Evolutionary conservation across 2,797 vertebrate species (phyloP), one percentile per base, ranked within the genome.

Genomic region (Sarcophilus harrisii): DNA sequence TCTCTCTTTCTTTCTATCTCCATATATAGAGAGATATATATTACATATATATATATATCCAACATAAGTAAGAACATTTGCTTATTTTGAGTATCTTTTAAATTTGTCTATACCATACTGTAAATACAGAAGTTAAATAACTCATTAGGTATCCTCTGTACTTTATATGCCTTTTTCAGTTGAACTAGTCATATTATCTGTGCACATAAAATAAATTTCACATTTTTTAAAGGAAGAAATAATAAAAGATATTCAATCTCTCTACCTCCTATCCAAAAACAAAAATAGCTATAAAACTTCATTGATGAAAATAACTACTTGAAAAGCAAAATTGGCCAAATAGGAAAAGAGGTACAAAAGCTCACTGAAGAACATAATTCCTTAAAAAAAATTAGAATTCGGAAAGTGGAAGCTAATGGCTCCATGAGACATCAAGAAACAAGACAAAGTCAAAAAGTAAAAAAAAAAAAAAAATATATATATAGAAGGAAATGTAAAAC

Each of bases 41-140:
- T 52, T 52, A 52, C 6, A 52, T 52, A 52, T 52, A 55, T 55
- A 55, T 55, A 55, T 55, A 55, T 97, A 97, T n/a, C 12, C 95
- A 94, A 95, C 90, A 93, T 92, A n/a, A 93, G 38, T 58, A 94
- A 92, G 49, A 27, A 38, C 60, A 90, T 94, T 81, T 98, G 97
- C 98, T 97, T 98, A 98, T 98, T 98, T 98, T 98, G 96, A 96
- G 98, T 97, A 94, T 96, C n/a, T 98, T 97, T 97, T 96, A 58
- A 92, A 96, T 24, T 89, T n/a, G 60, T 90, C 2, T 10, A 38
- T 38, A 73, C 14, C 5, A 21, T 1, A 18, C 93, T 98, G 94
- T 98, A 97, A 95, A 98, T 97, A 97, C n/a, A n/a, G 94, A 96
- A 89, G 90, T 94, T 60, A 94, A 92, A 81, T 55, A 57, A 0